Evolutionary conservation across 2,888 invertebrate species (phyloP).

Genomic region (Scaptomyza cyrtandrae): DNA sequence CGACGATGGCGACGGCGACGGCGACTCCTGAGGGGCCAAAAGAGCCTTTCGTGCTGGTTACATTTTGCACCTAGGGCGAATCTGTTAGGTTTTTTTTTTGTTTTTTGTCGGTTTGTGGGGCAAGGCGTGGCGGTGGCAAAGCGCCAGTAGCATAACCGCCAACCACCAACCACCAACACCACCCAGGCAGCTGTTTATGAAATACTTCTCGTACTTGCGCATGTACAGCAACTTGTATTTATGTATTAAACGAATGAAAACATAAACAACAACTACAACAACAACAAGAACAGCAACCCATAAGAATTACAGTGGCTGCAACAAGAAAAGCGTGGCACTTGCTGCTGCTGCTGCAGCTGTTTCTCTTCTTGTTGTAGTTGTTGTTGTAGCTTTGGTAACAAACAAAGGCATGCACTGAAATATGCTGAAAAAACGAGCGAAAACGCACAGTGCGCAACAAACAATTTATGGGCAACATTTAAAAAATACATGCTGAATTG

Average conservation of each 20-base stretch:
- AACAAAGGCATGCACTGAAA: slow-evolving; percentile 69
- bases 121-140: background rate
- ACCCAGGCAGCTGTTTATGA: slow-evolving; percentile 77
- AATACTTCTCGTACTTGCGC: slow-evolving; percentile 70
- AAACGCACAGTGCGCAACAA: slow-evolving; percentile 78
- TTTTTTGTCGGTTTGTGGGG: background rate
- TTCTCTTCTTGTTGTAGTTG: slow-evolving; percentile 7
- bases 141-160: slow-evolving; percentile 19
- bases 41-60: slow-evolving; percentile 43
- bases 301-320: slow-evolving; percentile 36
- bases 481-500: slow-evolving; percentile 76
- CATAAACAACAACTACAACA: slow-evolving; percentile 63
- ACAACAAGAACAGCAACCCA: slow-evolving; percentile 21
- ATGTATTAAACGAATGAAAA: slow-evolving; percentile 77
- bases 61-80: slow-evolving; percentile 60
- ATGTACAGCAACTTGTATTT: slow-evolving; percentile 72
- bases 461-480: slow-evolving; percentile 80
- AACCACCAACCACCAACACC: slow-evolving; percentile 28
- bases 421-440: slow-evolving; percentile 66
- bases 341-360: slow-evolving; percentile 6
- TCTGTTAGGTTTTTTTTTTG: slow-evolving; percentile 13
- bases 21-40: slow-evolving; percentile 44
- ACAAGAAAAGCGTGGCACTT: slow-evolving; percentile 65
- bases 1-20: slow-evolving; percentile 13
- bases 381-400: slow-evolving; percentile 47